Conservation (phyloP, 2,888 invertebrate species). For the Electrophaes corylata region DNA sequence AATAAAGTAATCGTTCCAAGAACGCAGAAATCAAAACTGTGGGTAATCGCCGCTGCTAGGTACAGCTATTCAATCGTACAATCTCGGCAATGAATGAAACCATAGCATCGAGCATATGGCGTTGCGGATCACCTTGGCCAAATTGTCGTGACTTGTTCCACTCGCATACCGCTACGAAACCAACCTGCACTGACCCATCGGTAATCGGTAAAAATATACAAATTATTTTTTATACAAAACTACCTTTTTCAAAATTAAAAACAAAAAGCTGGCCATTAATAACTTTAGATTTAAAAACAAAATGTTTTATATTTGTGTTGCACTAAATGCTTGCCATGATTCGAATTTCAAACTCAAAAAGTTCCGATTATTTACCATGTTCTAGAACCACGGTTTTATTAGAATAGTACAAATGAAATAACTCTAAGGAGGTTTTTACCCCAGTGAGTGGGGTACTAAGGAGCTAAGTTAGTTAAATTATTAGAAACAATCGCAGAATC, state of each 20-base stretch:
- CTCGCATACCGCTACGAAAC: slow-evolving; percentile 24
- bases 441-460: too few relatives aligned
- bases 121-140: slow-evolving; percentile 62
- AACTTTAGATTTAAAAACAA: background rate
- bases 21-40: slow-evolving; percentile 19
- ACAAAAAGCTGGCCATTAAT: background rate
- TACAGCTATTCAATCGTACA: slow-evolving; percentile 29
- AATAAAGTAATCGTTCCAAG: slow-evolving; percentile 15
- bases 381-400: too few relatives aligned
- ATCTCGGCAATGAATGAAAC: slow-evolving; percentile 41
- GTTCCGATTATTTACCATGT: too few relatives aligned
- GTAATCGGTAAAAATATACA: slow-evolving; percentile 13
- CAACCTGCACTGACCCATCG: slow-evolving; percentile 30
- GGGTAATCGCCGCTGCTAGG: slow-evolving; percentile 25
- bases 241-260: background rate
- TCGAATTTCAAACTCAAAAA: too few relatives aligned
- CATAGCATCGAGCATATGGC: slow-evolving; percentile 42
- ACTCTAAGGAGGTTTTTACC: too few relatives aligned
- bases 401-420: too few relatives aligned
- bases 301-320: background rate
- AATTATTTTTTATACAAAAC: background rate
- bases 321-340: too few relatives aligned
- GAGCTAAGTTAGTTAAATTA: too few relatives aligned
- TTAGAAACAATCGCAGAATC: too few relatives aligned
- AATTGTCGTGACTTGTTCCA: slow-evolving; percentile 41